phyloP scores from a whole-genome alignment of 1,140 invertebrate genomes.

The Andrena cerasifolii region DNA sequence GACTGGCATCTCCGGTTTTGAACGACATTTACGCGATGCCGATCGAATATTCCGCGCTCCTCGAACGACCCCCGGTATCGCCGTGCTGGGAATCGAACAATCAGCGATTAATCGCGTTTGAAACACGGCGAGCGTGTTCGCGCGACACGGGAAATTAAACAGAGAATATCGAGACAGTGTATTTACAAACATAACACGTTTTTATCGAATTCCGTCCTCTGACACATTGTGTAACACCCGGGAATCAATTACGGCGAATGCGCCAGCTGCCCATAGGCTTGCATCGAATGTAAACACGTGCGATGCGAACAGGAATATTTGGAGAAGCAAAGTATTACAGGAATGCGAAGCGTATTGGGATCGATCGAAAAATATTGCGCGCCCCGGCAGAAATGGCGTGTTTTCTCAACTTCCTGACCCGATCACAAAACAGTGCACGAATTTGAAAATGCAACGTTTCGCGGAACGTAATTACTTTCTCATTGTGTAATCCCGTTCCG shows the following conservation, averaged over 20 bases:
- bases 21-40: not conserved
- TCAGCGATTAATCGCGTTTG: not conserved
- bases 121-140: not conserved
- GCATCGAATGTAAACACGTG: too few relatives aligned
- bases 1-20: not conserved
- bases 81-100: too few relatives aligned
- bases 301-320: too few relatives aligned
- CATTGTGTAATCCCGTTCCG: not conserved
- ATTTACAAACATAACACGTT: too few relatives aligned
- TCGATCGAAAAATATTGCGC: not conserved
- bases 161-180: not conserved
- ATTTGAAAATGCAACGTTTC: not conserved
- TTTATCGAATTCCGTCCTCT: too few relatives aligned
- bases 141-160: not conserved
- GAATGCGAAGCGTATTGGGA: too few relatives aligned
- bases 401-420: not conserved
- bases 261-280: too few relatives aligned
- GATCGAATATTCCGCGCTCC: not conserved
- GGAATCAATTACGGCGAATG: too few relatives aligned
- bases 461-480: constrained; percentile 10
- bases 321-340: too few relatives aligned
- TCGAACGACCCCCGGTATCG: not conserved
- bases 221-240: too few relatives aligned
- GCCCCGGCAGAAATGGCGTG: not conserved
- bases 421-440: not conserved